Evolutionary conservation across 2,888 invertebrate species (phyloP), one percentile per base, ranked within the genome.

Genomic region (Druceiella hillmani): DNA sequence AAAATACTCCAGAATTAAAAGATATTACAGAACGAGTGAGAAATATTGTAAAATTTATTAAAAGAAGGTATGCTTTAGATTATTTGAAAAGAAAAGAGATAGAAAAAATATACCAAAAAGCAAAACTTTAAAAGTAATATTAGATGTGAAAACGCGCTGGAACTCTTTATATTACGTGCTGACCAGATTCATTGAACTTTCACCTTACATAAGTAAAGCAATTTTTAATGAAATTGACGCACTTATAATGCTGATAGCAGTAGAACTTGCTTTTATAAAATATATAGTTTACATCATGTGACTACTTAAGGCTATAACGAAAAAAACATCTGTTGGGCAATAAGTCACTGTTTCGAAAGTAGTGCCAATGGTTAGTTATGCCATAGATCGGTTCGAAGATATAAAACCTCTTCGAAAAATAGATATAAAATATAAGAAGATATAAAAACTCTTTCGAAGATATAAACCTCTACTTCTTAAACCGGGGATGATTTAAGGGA

Each of bases 241-340:
- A 33, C 38, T 27, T 14, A 33, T 26, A 4, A 38, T 38, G 38
- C 38, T 33, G 27, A 33, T 33, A n/a, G 33, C 38, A 24, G 38
- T 33, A 16, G 33, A 38, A 16, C 33, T 38, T 9, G 12, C 12
- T 7, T 16, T 14, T 17, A 14, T 36, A 11, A 31, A 30, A 15
- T n/a, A 36, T 31, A 29, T 15, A 29, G 29, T 29, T 14, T n/a
- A 36, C 22, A 9, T 36, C 12, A 10, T 33, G 16, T 25, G 24
- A 9, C 33, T 25, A 33, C 24, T 33, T 3, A 25, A 33, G 13
- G 33, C 33, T 33, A 33, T 33, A 25, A 33, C 24, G 16, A 32
- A 30, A 28, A 34, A 38, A 16, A 30, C 29, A 9, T 38, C 33
- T 38, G 38, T 16, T n/a, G 33, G 34, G 24, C 16, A 38, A 13